phyloP scores from a whole-genome alignment of 2,113 vertebrate genomes.

The Nannobrachium achirus region DNA sequence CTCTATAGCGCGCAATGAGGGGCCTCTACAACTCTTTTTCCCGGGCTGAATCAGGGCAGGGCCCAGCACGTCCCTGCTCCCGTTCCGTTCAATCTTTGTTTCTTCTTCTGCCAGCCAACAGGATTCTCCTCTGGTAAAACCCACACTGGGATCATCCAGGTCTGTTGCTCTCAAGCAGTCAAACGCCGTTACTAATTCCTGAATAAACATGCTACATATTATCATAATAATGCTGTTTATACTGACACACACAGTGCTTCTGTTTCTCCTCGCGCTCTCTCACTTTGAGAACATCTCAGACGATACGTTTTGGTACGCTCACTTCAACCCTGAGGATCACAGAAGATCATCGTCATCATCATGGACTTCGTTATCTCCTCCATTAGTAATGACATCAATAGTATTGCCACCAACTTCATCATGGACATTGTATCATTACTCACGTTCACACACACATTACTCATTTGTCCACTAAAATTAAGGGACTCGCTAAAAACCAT shows the following conservation, averaged over 20 bases:
- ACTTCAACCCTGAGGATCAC: slow-evolving; percentile 46
- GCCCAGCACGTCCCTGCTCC: too few relatives aligned
- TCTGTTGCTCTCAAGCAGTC: background rate
- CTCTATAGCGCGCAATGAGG: too few relatives aligned
- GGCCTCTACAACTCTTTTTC: too few relatives aligned
- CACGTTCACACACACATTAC: background rate
- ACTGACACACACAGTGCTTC: slow-evolving; percentile 24
- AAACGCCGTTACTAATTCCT: background rate
- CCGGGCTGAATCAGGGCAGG: too few relatives aligned
- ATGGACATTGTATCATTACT: slow-evolving; percentile 35
- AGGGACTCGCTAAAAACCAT: too few relatives aligned
- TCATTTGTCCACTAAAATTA: background rate
- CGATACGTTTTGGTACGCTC: slow-evolving; percentile 32
- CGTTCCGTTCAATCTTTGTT: too few relatives aligned
- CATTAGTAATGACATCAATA: slow-evolving; percentile 17
- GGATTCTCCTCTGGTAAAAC: too few relatives aligned
- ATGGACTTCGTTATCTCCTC: background rate
- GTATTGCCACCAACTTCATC: slow-evolving; percentile 19
- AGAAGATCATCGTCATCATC: background rate
- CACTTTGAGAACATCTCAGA: slow-evolving; percentile 8
- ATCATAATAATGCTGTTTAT: slow-evolving; percentile 1
- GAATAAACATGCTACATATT: slow-evolving; percentile 52
- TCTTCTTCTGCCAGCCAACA: too few relatives aligned
- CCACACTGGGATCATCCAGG: too few relatives aligned
- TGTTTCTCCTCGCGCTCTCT: slow-evolving; percentile 6